phyloP scores from a whole-genome alignment of 2,797 vertebrate species.

The Iguana delicatissima region DNA sequence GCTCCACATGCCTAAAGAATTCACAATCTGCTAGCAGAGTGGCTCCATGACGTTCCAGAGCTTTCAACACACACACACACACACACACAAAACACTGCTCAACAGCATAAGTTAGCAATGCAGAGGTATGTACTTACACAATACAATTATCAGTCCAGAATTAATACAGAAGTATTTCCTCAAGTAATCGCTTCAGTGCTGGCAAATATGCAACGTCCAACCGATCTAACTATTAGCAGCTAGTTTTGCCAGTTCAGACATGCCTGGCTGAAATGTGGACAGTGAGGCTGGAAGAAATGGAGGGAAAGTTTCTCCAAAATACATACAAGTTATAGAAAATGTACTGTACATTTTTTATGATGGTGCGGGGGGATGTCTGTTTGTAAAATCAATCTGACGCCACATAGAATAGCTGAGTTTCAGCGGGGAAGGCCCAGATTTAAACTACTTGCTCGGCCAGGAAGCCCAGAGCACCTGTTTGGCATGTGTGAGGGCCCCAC shows the following conservation, averaged over 20 bases:
- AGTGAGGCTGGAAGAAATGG: neutral
- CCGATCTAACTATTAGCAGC: neutral
- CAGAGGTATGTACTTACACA: constrained; percentile 2
- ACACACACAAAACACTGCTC: neutral
- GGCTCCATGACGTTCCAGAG: neutral
- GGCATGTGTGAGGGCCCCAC: neutral
- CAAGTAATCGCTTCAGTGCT: neutral
- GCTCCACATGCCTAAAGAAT: neutral
- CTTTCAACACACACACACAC: neutral
- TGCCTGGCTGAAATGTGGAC: neutral
- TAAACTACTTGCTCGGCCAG: neutral
- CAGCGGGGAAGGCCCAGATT: neutral
- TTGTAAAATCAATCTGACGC: neutral
- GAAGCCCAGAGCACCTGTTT: neutral
- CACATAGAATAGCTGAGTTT: neutral
- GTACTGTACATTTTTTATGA: neutral
- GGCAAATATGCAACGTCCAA: neutral
- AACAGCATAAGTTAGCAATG: neutral
- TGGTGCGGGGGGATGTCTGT: neutral
- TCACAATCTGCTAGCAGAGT: neutral
- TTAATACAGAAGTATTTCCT: constrained; percentile 12
- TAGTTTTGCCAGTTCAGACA: constrained; percentile 2
- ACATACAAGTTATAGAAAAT: neutral
- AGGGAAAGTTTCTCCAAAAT: neutral
- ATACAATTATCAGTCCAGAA: neutral